Base-by-base conservation (phyloP, 2,113 vertebrate genomes). In the Anoplopoma fimbria region DNA sequence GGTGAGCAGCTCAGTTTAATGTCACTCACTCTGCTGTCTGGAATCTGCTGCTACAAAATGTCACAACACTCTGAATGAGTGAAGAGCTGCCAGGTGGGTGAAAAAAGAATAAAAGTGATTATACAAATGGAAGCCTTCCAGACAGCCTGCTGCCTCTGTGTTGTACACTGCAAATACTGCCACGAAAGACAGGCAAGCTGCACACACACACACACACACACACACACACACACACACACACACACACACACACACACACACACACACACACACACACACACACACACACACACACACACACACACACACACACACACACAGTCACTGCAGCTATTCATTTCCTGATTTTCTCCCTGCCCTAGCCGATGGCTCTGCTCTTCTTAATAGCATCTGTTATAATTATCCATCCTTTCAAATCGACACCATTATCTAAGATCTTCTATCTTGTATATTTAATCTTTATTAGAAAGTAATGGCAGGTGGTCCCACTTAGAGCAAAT, bases 371-470 rank as follows among this genome's bases (percentile, higher is more conserved):
- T 55, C 61, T 72, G 76, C 63, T 80, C 17, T 71, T 86, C 51
- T 60, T 73, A 69, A 79, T 88, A 58, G 53, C 71, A 72, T 88
- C 87, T 79, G 55, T 86, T 88, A 85, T 89, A 79, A 86, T 88
- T 81, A 82, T 69, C 62, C 61, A 29, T 78, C 64, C 79, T 82
- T 80, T 79, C 25, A 15, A 53, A 74, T 45, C 51, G 14, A 74
- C 81, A 68, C 78, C 75, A 84, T 92, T 88, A 85, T 84, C 77
- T 63, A 62, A 63, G 36, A 81, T 60, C 77, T 79, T 85, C 68
- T 81, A 17, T 72, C 75, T 82, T 75, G 55, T 75, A 86, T 83
- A 75, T 93, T 87, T 88, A 74, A 79, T 86, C 84, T 85, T 91
- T 86, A 91, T 87, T 84, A 71, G 31, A 78, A 87, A 76, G 87